Percentiles rank a stretch among this genome's conserved stretches.
These are phyloP conservation scores for Capreolus pygargus DNA, from an alignment of 2,113 vertebrate species.

Conservation along the genomic window DNA sequence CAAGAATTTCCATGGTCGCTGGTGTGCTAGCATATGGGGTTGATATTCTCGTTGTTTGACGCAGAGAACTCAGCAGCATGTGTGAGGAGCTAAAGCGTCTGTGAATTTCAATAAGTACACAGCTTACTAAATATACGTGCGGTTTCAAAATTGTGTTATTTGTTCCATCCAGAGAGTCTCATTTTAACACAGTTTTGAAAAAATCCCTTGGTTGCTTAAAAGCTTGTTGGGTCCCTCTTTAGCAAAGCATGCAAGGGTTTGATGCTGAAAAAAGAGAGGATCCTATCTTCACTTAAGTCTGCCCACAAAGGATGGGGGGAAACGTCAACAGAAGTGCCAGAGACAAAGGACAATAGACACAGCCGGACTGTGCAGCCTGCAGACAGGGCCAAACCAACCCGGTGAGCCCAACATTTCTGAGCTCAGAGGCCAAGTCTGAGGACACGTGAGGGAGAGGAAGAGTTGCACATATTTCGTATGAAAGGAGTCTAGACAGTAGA, in stretches of 20 bases:
- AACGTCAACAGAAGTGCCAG: neutral
- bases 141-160: neutral
- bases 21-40: rapidly evolving
- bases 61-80: neutral
- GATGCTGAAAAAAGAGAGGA: neutral
- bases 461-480: rapidly evolving
- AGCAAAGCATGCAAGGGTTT: neutral
- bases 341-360: neutral
- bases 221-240: neutral
- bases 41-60: neutral
- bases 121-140: neutral
- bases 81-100: neutral
- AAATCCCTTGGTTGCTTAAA: neutral
- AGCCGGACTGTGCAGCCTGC: neutral
- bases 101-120: neutral
- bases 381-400: neutral
- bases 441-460: rapidly evolving
- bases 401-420: neutral
- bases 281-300: neutral
- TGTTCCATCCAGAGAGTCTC: neutral
- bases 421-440: neutral
- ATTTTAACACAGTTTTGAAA: neutral
- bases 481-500: neutral
- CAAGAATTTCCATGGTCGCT: rapidly evolving
- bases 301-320: neutral